Evolutionary conservation across 1,140 invertebrate genomes (phyloP).

Genomic region (Contarinia nasturtii): DNA sequence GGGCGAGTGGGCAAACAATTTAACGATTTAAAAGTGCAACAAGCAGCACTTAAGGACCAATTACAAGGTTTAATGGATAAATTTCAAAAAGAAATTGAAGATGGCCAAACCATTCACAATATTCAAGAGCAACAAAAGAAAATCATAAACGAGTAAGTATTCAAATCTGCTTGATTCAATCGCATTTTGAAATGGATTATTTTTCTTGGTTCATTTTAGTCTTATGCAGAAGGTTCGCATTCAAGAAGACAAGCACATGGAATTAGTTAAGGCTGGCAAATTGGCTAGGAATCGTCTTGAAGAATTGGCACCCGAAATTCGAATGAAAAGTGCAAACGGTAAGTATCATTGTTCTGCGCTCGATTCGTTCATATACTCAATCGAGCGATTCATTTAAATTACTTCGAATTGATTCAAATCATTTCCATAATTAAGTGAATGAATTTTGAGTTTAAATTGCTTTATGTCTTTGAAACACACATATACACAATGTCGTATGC

Average conservation of each 20-base stretch:
- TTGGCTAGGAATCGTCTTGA: not conserved
- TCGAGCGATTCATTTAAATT: no score
- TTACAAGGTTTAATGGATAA: not conserved
- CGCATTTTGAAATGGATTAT: not conserved
- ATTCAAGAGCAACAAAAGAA: not conserved
- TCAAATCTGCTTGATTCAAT: not conserved
- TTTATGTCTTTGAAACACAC: no score
- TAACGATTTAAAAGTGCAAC: not conserved
- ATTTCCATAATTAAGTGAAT: no score
- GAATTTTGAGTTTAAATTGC: no score
- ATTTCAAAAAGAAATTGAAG: not conserved
- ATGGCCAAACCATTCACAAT: not conserved
- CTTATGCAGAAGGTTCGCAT: not conserved
- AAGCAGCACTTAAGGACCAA: not conserved
- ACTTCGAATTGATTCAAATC: no score
- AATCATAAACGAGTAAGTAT: not conserved
- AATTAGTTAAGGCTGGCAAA: not conserved
- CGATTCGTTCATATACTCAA: no score
- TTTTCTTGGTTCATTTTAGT: not conserved
- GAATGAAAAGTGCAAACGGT: no score
- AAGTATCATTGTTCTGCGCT: no score
- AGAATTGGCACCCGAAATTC: not conserved
- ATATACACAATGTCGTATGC: no score
- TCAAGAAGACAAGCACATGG: not conserved
- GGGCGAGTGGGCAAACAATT: not conserved